A percentile compares a stretch with the other conserved stretches of the same genome.
Evolutionary conservation across 2,797 vertebrate genomes (phyloP).

Genomic region (Sciaenops ocellatus): DNA sequence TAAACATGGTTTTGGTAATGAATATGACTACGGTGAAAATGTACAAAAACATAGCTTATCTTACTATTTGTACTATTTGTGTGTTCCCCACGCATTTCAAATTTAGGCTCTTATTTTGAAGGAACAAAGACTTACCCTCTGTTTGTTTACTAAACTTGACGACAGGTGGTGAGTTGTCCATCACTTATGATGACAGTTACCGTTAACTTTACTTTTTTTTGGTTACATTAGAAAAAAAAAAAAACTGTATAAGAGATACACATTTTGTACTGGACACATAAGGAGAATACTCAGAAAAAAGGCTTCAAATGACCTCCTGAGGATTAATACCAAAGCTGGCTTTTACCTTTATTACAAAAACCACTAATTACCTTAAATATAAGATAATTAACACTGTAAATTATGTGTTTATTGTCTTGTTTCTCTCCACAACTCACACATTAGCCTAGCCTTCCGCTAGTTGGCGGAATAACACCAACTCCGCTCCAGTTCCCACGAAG

Average conservation of each 20-base stretch:
- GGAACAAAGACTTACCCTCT: background rate
- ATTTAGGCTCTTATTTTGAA: constrained; percentile 48
- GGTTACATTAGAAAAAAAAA: too few relatives aligned
- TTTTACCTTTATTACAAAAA: too few relatives aligned
- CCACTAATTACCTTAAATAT: too few relatives aligned
- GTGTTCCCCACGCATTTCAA: background rate
- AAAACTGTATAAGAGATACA: too few relatives aligned
- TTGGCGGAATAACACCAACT: background rate
- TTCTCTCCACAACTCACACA: too few relatives aligned
- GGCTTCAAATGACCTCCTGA: too few relatives aligned
- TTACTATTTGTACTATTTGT: rapidly evolving
- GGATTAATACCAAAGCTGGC: too few relatives aligned
- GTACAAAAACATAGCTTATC: background rate
- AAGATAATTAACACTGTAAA: too few relatives aligned
- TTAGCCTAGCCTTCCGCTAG: constrained; percentile 30
- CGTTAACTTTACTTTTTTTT: too few relatives aligned
- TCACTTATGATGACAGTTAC: background rate
- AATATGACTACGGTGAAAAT: rapidly evolving
- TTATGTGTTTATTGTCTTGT: too few relatives aligned
- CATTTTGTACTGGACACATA: too few relatives aligned
- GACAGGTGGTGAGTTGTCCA: background rate
- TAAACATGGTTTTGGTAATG: rapidly evolving
- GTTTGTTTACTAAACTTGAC: background rate
- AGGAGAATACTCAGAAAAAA: too few relatives aligned
- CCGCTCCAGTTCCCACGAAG: constrained; percentile 48